Evolutionary conservation across 1,140 invertebrate species (phyloP).

Genomic region (Lucilia cuprina): DNA sequence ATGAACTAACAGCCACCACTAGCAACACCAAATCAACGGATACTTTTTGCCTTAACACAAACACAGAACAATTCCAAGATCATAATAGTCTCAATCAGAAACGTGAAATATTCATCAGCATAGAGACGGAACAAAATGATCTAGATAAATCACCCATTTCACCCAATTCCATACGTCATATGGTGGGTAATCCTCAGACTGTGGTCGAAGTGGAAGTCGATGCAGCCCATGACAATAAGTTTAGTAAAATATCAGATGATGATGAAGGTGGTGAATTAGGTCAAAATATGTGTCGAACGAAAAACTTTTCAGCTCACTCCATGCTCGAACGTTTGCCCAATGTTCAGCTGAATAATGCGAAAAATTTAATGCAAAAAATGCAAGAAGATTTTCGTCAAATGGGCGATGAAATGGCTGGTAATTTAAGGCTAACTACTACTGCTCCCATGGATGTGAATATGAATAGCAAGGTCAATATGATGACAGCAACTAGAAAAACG

Average conservation of each 20-base stretch:
- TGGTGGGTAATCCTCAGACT: constrained; percentile 55
- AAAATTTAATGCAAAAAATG: constrained; percentile 55
- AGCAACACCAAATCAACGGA: not conserved
- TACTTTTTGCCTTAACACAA: constrained; percentile 6
- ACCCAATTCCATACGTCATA: constrained; percentile 51
- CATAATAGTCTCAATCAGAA: constrained; percentile 47
- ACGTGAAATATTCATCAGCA: constrained; percentile 60
- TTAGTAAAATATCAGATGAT: constrained; percentile 58
- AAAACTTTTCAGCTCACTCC: not conserved
- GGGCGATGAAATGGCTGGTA: constrained; percentile 46
- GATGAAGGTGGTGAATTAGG: constrained; percentile 31
- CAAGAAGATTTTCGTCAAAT: constrained; percentile 53
- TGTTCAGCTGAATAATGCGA: constrained; percentile 58
- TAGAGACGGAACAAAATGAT: constrained; percentile 58
- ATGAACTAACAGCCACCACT: not conserved
- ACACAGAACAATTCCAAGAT: constrained; percentile 39
- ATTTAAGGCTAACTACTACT: constrained; percentile 42
- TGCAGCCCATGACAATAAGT: constrained; percentile 51
- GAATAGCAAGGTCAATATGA: not conserved
- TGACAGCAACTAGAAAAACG: not conserved
- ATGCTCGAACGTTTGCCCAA: constrained; percentile 44
- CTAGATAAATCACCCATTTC: constrained; percentile 53
- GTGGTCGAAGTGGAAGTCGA: constrained; percentile 55
- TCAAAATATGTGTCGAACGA: constrained; percentile 12
- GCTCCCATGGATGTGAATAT: not conserved